phyloP scores from a whole-genome alignment of 2,888 invertebrate species.

The Trisateles emortualis region DNA sequence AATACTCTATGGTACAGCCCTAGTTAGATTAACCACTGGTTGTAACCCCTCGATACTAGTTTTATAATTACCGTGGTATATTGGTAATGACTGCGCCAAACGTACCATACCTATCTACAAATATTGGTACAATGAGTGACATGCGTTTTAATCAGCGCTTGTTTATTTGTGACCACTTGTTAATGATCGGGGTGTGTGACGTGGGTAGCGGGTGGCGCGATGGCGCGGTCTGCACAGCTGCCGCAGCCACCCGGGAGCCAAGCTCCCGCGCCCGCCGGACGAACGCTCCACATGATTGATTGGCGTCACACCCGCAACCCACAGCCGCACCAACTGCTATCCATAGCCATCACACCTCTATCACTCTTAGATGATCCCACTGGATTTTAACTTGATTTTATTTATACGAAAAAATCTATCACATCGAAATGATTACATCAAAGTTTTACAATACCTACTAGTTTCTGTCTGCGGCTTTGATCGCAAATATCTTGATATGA shows the following conservation, averaged over 20 bases:
- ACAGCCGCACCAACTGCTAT: constrained; percentile 32
- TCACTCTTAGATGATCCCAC: constrained; percentile 17
- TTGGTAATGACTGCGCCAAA: neutral
- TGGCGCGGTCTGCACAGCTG: constrained; percentile 45
- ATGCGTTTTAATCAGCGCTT: constrained; percentile 43
- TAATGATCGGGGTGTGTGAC: constrained; percentile 36
- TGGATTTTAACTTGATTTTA: neutral
- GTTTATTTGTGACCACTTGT: constrained; percentile 40
- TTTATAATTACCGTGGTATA: neutral
- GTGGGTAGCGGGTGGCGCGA: constrained; percentile 20
- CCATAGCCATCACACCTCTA: constrained; percentile 19
- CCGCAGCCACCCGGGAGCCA: too few species aligned
- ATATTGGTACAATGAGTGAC: constrained; percentile 12
- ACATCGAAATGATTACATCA: too few species aligned
- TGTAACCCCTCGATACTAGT: neutral
- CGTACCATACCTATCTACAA: neutral
- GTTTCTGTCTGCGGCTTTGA: too few species aligned
- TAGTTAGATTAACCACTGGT: too few species aligned
- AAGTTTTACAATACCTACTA: too few species aligned
- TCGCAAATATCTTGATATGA: too few species aligned
- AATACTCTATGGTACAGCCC: too few species aligned
- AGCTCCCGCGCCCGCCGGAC: constrained; percentile 26
- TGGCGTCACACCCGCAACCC: constrained; percentile 47
- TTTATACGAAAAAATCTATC: neutral
- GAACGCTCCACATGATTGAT: constrained; percentile 56